Evolutionary conservation across 2,888 invertebrate genomes (phyloP).

Genomic region (Rhingia rostrata): DNA sequence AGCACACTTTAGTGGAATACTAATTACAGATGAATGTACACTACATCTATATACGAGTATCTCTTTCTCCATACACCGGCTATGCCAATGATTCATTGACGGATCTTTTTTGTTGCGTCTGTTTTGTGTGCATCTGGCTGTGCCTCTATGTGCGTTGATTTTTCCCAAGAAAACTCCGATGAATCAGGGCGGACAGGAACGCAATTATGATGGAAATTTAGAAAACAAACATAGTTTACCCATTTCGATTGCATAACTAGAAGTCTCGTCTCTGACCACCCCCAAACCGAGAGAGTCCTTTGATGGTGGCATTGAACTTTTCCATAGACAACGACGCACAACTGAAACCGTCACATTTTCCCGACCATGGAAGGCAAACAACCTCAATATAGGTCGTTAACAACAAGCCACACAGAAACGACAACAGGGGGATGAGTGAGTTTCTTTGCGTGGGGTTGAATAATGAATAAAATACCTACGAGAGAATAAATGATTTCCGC

Average conservation of each 20-base stretch:
- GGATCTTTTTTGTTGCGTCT: slow-evolving; percentile 30
- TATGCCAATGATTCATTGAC: slow-evolving; percentile 49
- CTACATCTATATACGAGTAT: not conserved
- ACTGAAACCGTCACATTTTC: slow-evolving; percentile 18
- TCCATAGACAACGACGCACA: slow-evolving; percentile 37
- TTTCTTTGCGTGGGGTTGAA: slow-evolving; percentile 56
- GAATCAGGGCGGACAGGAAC: slow-evolving; percentile 61
- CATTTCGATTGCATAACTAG: slow-evolving; percentile 10
- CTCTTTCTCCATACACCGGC: slow-evolving; percentile 8
- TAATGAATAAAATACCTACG: slow-evolving; percentile 55
- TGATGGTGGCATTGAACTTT: slow-evolving; percentile 66
- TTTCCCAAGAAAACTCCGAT: slow-evolving; percentile 49
- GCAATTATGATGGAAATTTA: slow-evolving; percentile 25
- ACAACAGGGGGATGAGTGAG: slow-evolving; percentile 14
- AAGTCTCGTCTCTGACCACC: slow-evolving; percentile 17
- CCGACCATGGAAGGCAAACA: slow-evolving; percentile 42
- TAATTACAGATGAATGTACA: slow-evolving; percentile 53
- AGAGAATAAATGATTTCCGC: slow-evolving; percentile 59
- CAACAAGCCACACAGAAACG: slow-evolving; percentile 32
- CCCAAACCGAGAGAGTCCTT: slow-evolving; percentile 33
- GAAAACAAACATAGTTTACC: not conserved
- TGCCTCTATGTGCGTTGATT: not conserved
- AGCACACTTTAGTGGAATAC: slow-evolving; percentile 59
- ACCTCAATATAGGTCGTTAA: slow-evolving; percentile 66
- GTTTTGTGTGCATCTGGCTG: slow-evolving; percentile 15